These are phyloP conservation scores for Athripsodes cinereus DNA, from an alignment of 2,888 invertebrate species.

Conservation along the genomic window DNA sequence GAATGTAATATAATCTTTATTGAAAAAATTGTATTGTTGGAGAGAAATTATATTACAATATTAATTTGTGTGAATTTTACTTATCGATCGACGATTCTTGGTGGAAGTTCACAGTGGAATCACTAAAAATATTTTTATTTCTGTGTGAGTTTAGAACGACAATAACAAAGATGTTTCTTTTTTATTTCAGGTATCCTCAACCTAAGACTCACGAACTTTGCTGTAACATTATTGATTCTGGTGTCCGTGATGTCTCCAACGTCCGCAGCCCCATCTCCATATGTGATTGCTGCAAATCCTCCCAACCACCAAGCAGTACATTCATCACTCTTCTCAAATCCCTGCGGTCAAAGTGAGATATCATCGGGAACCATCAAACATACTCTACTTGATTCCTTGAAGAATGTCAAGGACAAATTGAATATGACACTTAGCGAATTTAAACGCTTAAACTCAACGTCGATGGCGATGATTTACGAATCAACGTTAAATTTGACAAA, in stretches of 20 bases:
- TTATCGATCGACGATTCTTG: no score
- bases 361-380: not conserved
- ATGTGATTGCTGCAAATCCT: not conserved
- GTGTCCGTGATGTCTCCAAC: conserved; percentile 4
- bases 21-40: no score
- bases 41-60: no score
- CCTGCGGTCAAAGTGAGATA: conserved; percentile 2
- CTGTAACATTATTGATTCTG: conserved; percentile 3
- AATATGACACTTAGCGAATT: not conserved
- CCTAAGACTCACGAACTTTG: conserved; percentile 11
- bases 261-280: not conserved
- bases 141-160: no score
- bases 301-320: not conserved
- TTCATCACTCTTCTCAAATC: conserved; percentile 6
- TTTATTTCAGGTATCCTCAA: conserved; percentile 15
- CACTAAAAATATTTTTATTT: no score
- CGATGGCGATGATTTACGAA: conserved; percentile 2
- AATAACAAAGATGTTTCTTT: no score
- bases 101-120: no score
- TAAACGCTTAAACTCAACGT: not conserved
- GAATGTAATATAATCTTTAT: no score
- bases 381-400: not conserved
- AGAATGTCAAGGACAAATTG: not conserved
- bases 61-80: no score
- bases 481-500: not conserved